phyloP scores from a whole-genome alignment of 1,140 invertebrate genomes.

The Tigriopus japonicus region DNA sequence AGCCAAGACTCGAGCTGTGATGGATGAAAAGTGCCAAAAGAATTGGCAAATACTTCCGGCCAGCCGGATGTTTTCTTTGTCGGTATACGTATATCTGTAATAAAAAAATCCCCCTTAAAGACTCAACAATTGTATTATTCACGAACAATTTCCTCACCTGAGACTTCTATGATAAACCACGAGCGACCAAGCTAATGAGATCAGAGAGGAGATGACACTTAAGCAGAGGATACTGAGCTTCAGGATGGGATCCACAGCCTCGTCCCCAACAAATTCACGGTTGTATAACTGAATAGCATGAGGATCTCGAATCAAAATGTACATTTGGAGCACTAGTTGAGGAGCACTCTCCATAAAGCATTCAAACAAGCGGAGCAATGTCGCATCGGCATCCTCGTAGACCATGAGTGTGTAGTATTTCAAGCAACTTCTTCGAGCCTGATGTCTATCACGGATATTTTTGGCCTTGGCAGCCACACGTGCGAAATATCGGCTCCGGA shows the following conservation, averaged over 20 bases:
- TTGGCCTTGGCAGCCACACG: background rate
- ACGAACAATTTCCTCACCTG: slow-evolving; percentile 14
- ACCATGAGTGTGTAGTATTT: slow-evolving; percentile 53
- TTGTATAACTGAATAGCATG: background rate
- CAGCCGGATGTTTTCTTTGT: slow-evolving; percentile 47
- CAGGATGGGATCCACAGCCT: slow-evolving; percentile 6
- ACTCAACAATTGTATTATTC: too few species aligned
- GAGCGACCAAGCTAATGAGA: slow-evolving; percentile 67
- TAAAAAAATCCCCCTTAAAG: too few species aligned
- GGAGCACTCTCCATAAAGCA: slow-evolving; percentile 75
- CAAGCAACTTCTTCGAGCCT: slow-evolving; percentile 22
- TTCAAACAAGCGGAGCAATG: slow-evolving; percentile 63
- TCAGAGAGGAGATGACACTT: slow-evolving; percentile 48
- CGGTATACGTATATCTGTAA: slow-evolving; percentile 40
- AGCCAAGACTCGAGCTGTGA: slow-evolving; percentile 38
- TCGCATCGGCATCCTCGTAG: slow-evolving; percentile 63
- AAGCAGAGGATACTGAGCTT: slow-evolving; percentile 44
- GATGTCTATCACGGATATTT: background rate
- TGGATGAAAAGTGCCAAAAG: slow-evolving; percentile 55
- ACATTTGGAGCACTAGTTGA: slow-evolving; percentile 60
- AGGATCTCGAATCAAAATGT: slow-evolving; percentile 38
- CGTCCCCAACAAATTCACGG: slow-evolving; percentile 3
- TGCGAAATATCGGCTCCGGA: slow-evolving; percentile 26
- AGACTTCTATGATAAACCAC: slow-evolving; percentile 59
- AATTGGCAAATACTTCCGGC: slow-evolving; percentile 45